Evolutionary conservation across 2,113 vertebrate genomes (phyloP), one percentile per base, ranked within the genome.

Genomic region (Agelaius tricolor): DNA sequence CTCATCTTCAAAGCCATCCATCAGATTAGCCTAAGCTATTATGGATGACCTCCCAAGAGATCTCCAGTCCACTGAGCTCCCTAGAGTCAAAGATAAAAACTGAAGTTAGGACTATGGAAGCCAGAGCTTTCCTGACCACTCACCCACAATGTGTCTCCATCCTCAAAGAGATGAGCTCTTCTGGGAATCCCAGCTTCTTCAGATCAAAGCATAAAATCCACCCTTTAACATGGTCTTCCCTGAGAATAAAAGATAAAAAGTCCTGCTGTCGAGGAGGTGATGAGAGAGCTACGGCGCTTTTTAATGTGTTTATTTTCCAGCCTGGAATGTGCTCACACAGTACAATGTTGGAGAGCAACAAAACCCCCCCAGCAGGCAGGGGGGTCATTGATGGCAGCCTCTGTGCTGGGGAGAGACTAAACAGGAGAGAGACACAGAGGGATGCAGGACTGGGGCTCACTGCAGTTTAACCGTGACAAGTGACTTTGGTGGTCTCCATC

Each of bases 401-500:
- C 47, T 68, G 62, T 2, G 4, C 67, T 85, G 78, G 39, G 87
- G 46, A 82, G 84, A 96, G 84, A 89, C 81, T 94, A 93, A 96
- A 90, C 67, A 95, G 67, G 49, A 83, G 51, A 31, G 52, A 96
- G 47, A 46, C 59, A 58, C 15, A 0, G 52, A 86, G 31, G 47
- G 55, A 51, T 76, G 39, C 65, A 26, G 63, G 35, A 43, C 75
- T 76, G 33, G 39, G 73, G 35, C 79, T 88, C 84, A 26, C 81
- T 86, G 82, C 4, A 94, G n/a, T 63, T 96, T 90, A 95, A 94
- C 47, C n/a, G 6, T 73, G 82, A 80, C 54, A 66, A 96, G 71
- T 82, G 71, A 96, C 87, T 91, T 95, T 94, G 93, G 91, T 95
- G 92, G 91, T 89, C 93, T 93, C 67, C 59, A 37, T 87, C 87